These are phyloP conservation scores for Cerastoderma edule DNA, from an alignment of 2,888 invertebrate genomes.

Conservation along the genomic window DNA sequence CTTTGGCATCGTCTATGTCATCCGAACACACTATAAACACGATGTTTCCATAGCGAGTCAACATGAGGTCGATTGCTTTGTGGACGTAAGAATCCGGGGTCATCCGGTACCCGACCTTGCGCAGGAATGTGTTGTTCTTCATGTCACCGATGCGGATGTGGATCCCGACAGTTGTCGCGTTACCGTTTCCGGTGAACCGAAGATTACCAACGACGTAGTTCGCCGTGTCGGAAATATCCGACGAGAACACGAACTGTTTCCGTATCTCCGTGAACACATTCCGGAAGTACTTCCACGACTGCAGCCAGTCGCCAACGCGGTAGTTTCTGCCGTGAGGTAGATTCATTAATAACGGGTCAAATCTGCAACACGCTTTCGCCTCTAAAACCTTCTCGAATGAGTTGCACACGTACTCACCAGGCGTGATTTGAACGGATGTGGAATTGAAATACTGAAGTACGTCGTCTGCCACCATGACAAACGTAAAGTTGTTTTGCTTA, in stretches of 20 bases:
- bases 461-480: conserved; percentile 12
- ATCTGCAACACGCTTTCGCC: conserved; percentile 11
- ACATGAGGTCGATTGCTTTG: conserved; percentile 29
- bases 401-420: background rate
- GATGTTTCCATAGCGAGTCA: conserved; percentile 31
- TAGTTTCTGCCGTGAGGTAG: conserved; percentile 9
- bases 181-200: background rate
- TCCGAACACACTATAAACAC: conserved; percentile 56
- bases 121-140: background rate
- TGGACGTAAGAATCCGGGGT: conserved; percentile 17
- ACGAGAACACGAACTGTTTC: conserved; percentile 3
- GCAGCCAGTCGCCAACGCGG: conserved; percentile 6
- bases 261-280: conserved; percentile 10
- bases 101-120: background rate
- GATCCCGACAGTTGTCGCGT: conserved; percentile 18
- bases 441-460: conserved; percentile 16
- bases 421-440: conserved; percentile 1
- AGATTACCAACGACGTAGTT: conserved; percentile 3
- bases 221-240: conserved; percentile 2
- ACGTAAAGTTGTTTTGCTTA: conserved; percentile 2
- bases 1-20: conserved; percentile 36
- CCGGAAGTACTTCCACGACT: conserved; percentile 26
- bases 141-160: conserved; percentile 18
- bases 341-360: conserved; percentile 3
- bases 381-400: conserved; percentile 8